Conservation (phyloP, 2,113 vertebrate species). For the Megaceryle torquata region DNA sequence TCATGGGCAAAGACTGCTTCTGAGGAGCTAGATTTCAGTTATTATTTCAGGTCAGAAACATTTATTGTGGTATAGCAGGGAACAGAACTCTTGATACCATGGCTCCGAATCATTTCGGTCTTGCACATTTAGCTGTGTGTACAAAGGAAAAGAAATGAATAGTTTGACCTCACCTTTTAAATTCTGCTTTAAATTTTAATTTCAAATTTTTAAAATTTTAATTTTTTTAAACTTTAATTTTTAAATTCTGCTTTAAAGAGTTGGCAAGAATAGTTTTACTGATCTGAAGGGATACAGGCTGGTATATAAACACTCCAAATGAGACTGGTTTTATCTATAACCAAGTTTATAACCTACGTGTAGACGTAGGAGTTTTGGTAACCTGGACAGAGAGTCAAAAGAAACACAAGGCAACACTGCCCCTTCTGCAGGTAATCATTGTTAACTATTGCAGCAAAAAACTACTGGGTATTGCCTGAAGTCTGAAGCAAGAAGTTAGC, state of each 20-base stretch:
- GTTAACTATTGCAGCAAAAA: background rate
- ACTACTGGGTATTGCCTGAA: background rate
- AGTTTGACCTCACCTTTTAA: background rate
- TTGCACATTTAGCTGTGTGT: background rate
- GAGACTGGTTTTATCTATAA: background rate
- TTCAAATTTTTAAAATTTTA: too few species aligned
- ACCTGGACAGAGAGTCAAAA: background rate
- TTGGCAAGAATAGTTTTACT: background rate
- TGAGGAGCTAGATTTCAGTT: background rate
- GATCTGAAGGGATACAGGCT: background rate
- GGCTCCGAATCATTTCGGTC: background rate
- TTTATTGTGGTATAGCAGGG: background rate
- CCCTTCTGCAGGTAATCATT: background rate
- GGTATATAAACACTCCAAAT: background rate
- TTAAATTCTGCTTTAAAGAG: background rate
- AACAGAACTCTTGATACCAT: background rate
- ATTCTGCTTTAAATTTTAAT: background rate
- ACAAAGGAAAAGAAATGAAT: background rate
- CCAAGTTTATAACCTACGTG: background rate
- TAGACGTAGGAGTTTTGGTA: background rate
- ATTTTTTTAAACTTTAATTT: too few species aligned
- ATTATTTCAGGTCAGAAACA: background rate
- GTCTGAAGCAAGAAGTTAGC: background rate
- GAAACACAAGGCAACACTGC: background rate
- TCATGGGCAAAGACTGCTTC: background rate